A percentile compares a stretch with the other conserved stretches of the same genome.
These are phyloP conservation scores for Apis florea DNA, from an alignment of 1,140 invertebrate species.

Conservation along the genomic window DNA sequence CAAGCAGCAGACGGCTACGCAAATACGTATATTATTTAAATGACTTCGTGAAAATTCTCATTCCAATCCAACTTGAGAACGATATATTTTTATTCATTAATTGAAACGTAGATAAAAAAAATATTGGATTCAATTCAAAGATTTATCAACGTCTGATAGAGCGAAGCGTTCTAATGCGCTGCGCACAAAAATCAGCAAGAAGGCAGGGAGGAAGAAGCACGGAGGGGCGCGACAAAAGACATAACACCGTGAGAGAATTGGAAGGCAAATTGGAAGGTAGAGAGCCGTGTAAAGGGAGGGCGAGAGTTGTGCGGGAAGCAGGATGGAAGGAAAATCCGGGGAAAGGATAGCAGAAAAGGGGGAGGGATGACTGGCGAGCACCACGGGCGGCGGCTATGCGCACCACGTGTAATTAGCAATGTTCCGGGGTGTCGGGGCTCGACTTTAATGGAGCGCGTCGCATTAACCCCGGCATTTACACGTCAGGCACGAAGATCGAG, in stretches of 20 bases:
- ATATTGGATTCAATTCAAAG: too few species aligned
- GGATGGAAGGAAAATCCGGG: conserved; percentile 29
- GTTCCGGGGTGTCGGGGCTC: conserved; percentile 65
- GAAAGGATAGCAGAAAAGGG: conserved; percentile 1
- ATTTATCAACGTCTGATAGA: too few species aligned
- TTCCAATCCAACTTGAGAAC: too few species aligned
- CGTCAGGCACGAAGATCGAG: conserved; percentile 68
- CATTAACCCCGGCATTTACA: conserved; percentile 70
- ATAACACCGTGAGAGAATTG: background rate
- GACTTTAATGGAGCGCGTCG: conserved; percentile 72
- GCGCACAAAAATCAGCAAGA: too few species aligned
- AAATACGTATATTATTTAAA: too few species aligned
- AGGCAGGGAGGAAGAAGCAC: too few species aligned
- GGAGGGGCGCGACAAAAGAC: background rate
- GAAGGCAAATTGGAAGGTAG: background rate
- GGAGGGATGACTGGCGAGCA: conserved; percentile 38
- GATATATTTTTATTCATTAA: too few species aligned
- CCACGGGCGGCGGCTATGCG: conserved; percentile 51
- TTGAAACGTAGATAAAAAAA: too few species aligned
- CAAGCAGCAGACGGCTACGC: background rate
- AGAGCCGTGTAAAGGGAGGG: conserved; percentile 19
- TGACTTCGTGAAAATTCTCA: too few species aligned
- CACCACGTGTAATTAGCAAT: conserved; percentile 70
- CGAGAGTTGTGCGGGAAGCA: background rate
- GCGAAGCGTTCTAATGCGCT: too few species aligned